Evolutionary conservation across 2,113 vertebrate genomes (phyloP).

Genomic region (Cygnus buccinator): DNA sequence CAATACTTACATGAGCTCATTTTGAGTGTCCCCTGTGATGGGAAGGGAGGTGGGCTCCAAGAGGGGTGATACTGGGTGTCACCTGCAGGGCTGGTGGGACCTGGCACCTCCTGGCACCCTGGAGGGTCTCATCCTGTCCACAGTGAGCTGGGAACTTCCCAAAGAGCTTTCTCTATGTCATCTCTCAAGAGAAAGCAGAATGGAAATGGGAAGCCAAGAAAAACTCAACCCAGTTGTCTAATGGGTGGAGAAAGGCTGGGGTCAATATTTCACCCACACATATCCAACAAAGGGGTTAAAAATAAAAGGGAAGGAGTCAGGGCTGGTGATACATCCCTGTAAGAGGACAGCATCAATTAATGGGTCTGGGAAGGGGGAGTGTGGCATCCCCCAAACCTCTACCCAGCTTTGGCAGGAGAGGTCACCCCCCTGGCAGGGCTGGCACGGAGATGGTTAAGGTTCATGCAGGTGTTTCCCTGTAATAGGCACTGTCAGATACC

Average conservation of each 20-base stretch:
- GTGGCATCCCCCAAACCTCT: not conserved
- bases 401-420: not conserved
- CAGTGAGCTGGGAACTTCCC: not conserved
- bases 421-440: not conserved
- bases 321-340: not conserved
- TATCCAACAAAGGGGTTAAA: not conserved
- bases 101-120: not conserved
- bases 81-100: not conserved
- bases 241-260: not conserved
- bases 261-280: not conserved
- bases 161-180: not conserved
- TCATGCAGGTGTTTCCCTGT: constrained; percentile 5
- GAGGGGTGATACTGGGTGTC: not conserved
- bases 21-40: not conserved
- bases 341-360: not conserved
- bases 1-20: not conserved
- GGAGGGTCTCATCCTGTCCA: not conserved
- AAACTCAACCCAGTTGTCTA: not conserved
- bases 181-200: not conserved
- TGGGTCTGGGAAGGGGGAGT: not conserved
- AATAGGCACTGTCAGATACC: constrained; percentile 38
- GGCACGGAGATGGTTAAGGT: not conserved
- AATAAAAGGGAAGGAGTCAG: not conserved
- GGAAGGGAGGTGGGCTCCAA: not conserved
- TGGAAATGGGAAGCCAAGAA: not conserved